These are phyloP conservation scores for Uloborus plumipes DNA, from an alignment of 2,888 invertebrate genomes.

Conservation along the genomic window DNA sequence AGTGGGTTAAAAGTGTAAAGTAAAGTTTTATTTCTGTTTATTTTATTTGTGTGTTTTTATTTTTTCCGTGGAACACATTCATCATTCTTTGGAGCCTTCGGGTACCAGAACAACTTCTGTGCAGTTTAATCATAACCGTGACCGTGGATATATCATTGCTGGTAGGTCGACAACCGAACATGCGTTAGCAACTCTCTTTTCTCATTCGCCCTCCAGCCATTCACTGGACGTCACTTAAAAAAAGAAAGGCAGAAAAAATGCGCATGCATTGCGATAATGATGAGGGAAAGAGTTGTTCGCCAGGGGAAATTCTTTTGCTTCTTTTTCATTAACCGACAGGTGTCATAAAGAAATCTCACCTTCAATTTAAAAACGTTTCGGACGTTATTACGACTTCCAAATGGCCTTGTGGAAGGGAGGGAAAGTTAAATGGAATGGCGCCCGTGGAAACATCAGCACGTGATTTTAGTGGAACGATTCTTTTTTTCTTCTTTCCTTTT, in stretches of 20 bases:
- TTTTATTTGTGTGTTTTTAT: constrained; percentile 14
- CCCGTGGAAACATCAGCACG: too few relatives aligned
- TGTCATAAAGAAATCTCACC: constrained; percentile 11
- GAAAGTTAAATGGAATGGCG: background rate
- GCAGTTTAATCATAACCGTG: constrained; percentile 26
- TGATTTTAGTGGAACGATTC: too few relatives aligned
- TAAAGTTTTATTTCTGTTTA: constrained; percentile 9
- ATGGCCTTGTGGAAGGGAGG: constrained; percentile 40
- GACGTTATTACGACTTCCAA: constrained; percentile 30
- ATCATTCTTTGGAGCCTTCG: constrained; percentile 4
- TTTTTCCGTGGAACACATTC: background rate
- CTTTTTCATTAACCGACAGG: constrained; percentile 13
- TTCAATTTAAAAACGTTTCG: constrained; percentile 42
- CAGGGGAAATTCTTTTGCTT: constrained; percentile 9
- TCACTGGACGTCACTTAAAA: background rate
- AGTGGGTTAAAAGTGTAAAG: constrained; percentile 58
- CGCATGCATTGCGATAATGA: constrained; percentile 25
- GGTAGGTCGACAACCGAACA: constrained; percentile 45
- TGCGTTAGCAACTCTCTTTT: constrained; percentile 24
- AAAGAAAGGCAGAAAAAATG: constrained; percentile 14
- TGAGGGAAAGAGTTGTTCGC: constrained; percentile 17
- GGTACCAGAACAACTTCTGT: background rate
- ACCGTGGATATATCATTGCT: constrained; percentile 28
- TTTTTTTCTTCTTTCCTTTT: too few relatives aligned
- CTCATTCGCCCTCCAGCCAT: constrained; percentile 1